phyloP scores from a whole-genome alignment of 2,888 invertebrate genomes.

The Patella pellucida region DNA sequence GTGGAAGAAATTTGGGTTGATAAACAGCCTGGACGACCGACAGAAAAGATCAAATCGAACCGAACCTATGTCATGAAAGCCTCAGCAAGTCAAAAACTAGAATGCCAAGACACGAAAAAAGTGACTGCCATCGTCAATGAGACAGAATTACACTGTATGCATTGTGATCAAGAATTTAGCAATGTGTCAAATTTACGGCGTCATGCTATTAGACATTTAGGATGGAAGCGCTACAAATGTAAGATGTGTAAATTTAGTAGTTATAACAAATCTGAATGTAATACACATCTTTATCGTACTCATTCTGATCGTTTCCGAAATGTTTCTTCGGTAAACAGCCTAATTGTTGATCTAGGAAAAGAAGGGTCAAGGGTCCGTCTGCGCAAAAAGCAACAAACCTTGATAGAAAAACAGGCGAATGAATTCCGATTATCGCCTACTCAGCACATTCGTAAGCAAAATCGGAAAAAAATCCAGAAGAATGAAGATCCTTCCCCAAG shows the following conservation, averaged over 20 bases:
- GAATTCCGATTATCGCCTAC: background rate
- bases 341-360: slow-evolving; percentile 54
- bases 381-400: slow-evolving; percentile 45
- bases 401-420: slow-evolving; percentile 20
- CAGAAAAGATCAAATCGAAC: slow-evolving; percentile 34
- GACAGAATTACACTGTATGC: slow-evolving; percentile 55
- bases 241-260: slow-evolving; percentile 78
- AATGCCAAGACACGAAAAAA: slow-evolving; percentile 53
- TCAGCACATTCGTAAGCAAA: background rate
- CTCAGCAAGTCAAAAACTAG: slow-evolving; percentile 31
- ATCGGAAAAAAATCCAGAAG: background rate
- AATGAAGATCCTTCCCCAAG: background rate
- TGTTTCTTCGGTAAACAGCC: slow-evolving; percentile 25
- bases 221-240: slow-evolving; percentile 83
- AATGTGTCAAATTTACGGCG: slow-evolving; percentile 79
- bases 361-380: slow-evolving; percentile 44
- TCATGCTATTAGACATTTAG: slow-evolving; percentile 80
- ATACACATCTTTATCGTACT: slow-evolving; percentile 52
- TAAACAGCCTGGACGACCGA: slow-evolving; percentile 42
- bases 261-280: slow-evolving; percentile 58
- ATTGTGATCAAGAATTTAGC: slow-evolving; percentile 71
- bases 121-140: slow-evolving; percentile 59
- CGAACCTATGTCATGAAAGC: slow-evolving; percentile 45
- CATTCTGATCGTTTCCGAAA: slow-evolving; percentile 42
- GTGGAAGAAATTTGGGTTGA: slow-evolving; percentile 49